Conservation (phyloP, 1,140 invertebrate genomes). For the Lethrus apterus region DNA sequence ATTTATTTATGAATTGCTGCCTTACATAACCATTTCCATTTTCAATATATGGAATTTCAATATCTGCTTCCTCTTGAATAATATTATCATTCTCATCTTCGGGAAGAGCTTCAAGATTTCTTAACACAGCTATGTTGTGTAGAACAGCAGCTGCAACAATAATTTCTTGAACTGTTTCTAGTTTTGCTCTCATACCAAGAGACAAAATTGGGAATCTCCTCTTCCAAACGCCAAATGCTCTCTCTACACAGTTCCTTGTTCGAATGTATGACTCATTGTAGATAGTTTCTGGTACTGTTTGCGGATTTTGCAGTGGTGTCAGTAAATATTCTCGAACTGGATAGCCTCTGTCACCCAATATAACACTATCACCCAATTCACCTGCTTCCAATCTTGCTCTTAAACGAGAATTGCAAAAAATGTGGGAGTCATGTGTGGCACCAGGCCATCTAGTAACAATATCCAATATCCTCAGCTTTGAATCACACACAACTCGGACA, state of each 20-base stretch:
- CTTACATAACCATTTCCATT: too few species aligned
- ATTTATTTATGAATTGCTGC: too few species aligned
- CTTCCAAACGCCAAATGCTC: conserved; percentile 35
- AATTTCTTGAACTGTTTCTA: conserved; percentile 23
- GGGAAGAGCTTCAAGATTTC: too few species aligned
- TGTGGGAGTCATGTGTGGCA: conserved; percentile 34
- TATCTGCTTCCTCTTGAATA: too few species aligned
- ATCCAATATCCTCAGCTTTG: conserved; percentile 35
- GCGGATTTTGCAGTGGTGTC: conserved; percentile 28
- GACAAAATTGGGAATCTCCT: conserved; percentile 30
- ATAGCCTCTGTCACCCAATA: conserved; percentile 32
- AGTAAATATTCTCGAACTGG: conserved; percentile 23
- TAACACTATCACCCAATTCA: conserved; percentile 16
- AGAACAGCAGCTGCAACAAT: conserved; percentile 22
- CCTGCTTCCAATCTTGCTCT: conserved; percentile 20
- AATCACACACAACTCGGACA: conserved; percentile 40
- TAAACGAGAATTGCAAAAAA: conserved; percentile 31
- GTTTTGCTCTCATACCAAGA: conserved; percentile 24
- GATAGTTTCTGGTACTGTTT: conserved; percentile 22
- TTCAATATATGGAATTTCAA: too few species aligned
- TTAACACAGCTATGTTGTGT: conserved; percentile 8
- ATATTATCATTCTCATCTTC: too few species aligned
- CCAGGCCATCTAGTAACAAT: conserved; percentile 39
- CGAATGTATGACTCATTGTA: conserved; percentile 37
- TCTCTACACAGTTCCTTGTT: conserved; percentile 37